phyloP scores from a whole-genome alignment of 2,888 invertebrate genomes.

The Cheilosia grossa region DNA sequence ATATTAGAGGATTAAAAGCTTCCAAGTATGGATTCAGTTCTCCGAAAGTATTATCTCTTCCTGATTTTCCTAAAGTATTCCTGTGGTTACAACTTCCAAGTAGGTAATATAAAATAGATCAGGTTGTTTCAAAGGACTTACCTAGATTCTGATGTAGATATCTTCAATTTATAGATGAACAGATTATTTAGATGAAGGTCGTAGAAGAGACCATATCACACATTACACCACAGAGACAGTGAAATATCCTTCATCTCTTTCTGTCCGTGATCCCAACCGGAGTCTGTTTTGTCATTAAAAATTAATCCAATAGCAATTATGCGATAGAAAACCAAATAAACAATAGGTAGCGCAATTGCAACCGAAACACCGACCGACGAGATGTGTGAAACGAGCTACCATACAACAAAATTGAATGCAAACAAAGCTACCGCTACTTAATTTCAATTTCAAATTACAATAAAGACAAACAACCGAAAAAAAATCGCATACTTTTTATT shows the following conservation, averaged over 20 bases:
- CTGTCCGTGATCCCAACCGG: conserved; percentile 39
- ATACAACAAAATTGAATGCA: not conserved
- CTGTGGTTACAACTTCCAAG: not conserved
- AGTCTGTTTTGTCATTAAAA: conserved; percentile 59
- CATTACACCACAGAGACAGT: conserved; percentile 26
- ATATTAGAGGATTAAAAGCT: conserved; percentile 65
- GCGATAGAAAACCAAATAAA: conserved; percentile 25
- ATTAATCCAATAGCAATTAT: conserved; percentile 59
- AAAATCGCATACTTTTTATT: conserved; percentile 32
- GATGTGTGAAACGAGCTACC: not conserved
- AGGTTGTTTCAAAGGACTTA: conserved; percentile 34
- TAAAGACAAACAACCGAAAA: not conserved
- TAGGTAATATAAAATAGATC: not conserved
- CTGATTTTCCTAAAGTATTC: not conserved
- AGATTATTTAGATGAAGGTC: conserved; percentile 17
- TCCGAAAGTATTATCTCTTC: conserved; percentile 33
- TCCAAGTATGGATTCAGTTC: conserved; percentile 46
- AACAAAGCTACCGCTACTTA: too few species aligned
- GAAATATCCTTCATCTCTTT: conserved; percentile 41
- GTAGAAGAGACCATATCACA: conserved; percentile 20
- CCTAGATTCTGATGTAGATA: conserved; percentile 16
- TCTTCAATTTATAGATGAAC: conserved; percentile 3
- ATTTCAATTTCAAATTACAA: not conserved
- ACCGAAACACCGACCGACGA: conserved; percentile 1
- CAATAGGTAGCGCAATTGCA: not conserved